Evolutionary conservation across 2,888 invertebrate genomes (phyloP).

Genomic region (Melinaea marsaeus): DNA sequence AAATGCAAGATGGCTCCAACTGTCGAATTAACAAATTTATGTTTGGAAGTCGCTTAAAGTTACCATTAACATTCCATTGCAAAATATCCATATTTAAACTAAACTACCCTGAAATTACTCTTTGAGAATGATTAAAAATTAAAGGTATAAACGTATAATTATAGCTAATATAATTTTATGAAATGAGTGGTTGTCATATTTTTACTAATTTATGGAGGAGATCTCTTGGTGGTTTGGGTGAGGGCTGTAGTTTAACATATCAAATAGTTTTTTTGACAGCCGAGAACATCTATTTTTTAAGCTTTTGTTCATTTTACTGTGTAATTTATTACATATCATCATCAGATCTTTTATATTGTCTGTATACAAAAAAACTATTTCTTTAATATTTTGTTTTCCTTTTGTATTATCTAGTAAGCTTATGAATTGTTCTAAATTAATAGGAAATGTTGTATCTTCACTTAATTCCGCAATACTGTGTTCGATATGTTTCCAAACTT

Average conservation of each 20-base stretch:
- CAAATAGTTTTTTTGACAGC: slow-evolving; percentile 8
- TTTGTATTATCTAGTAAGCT: slow-evolving; percentile 22
- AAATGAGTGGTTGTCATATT: too few species aligned
- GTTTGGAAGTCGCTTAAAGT: slow-evolving; percentile 17
- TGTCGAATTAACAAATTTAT: slow-evolving; percentile 14
- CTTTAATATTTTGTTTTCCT: slow-evolving; percentile 23
- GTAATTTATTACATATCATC: slow-evolving; percentile 10
- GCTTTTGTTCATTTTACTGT: slow-evolving; percentile 15
- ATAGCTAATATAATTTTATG: too few species aligned
- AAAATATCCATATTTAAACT: slow-evolving; percentile 4
- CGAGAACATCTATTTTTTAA: slow-evolving; percentile 14
- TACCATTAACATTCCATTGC: slow-evolving; percentile 16
- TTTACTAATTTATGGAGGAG: too few species aligned
- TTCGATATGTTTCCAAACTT: slow-evolving; percentile 23
- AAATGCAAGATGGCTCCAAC: slow-evolving; percentile 17
- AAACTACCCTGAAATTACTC: too few species aligned
- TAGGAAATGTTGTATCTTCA: slow-evolving; percentile 11
- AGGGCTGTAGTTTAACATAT: neutral
- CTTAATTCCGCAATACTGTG: slow-evolving; percentile 9
- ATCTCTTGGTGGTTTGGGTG: too few species aligned
- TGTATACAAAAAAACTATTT: slow-evolving; percentile 12
- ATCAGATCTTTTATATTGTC: slow-evolving; percentile 12
- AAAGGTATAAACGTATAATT: too few species aligned
- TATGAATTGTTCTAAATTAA: slow-evolving; percentile 23
- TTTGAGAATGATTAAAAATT: too few species aligned